A percentile compares a stretch with the other conserved stretches of the same genome.
Conservation (phyloP, 2,888 invertebrate species). For the Aspidapion aeneum region DNA sequence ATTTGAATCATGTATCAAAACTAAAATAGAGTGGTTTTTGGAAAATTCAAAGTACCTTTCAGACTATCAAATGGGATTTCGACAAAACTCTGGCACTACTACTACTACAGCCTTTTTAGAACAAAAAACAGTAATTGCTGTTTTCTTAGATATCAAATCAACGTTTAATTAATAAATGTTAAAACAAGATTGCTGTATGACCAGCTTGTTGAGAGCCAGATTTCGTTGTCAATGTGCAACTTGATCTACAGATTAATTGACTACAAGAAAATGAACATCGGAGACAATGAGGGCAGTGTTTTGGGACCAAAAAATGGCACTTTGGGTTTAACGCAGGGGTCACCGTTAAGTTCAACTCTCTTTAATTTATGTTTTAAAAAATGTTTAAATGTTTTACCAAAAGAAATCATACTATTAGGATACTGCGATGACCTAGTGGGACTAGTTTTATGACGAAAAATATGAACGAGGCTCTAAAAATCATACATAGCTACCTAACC, state of each 20-base stretch:
- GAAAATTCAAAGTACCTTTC: neutral
- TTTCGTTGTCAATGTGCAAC: neutral
- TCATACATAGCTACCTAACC: no score
- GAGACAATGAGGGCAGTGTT: neutral
- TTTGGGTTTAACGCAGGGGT: conserved; percentile 8
- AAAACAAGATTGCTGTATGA: neutral
- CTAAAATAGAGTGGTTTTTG: neutral
- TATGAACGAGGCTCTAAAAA: conserved; percentile 7
- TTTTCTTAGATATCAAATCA: conserved; percentile 3
- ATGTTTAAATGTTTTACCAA: no score
- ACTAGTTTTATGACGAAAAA: neutral
- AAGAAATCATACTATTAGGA: no score
- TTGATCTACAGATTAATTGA: neutral
- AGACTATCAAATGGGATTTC: neutral
- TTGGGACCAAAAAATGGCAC: neutral
- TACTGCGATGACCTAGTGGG: conserved; percentile 3
- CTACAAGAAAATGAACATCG: neutral
- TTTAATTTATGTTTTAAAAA: conserved; percentile 5
- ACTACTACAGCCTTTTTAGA: neutral
- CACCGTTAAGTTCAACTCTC: neutral
- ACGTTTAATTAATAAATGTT: conserved; percentile 1
- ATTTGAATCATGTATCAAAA: neutral
- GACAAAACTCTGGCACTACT: neutral
- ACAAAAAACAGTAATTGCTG: neutral
- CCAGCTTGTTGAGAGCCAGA: neutral